phyloP scores from a whole-genome alignment of 1,140 invertebrate genomes.

The Phenacoccus solenopsis region DNA sequence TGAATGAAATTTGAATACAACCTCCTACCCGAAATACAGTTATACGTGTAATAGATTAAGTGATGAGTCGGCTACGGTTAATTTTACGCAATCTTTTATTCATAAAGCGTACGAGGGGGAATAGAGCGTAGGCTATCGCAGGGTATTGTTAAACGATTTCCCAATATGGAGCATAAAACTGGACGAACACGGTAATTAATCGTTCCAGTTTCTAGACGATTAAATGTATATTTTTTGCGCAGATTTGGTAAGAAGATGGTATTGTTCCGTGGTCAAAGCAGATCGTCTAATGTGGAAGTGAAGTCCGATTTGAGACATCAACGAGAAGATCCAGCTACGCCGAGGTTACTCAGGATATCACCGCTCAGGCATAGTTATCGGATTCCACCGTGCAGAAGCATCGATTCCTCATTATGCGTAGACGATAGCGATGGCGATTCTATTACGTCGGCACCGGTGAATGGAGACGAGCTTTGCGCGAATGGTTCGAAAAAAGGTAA shows the following conservation, averaged over 20 bases:
- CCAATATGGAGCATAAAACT: neutral
- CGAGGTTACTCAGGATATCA: neutral
- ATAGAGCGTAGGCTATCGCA: neutral
- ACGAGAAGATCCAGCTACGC: neutral
- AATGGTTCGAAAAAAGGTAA: neutral
- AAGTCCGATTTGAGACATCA: neutral
- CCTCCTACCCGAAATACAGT: neutral
- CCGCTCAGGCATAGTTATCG: slow-evolving; percentile 5
- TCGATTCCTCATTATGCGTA: neutral
- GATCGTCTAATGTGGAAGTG: neutral
- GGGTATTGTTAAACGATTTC: neutral
- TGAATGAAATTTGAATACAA: neutral
- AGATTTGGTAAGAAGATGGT: neutral
- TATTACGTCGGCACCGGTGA: neutral
- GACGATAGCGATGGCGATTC: slow-evolving; percentile 4
- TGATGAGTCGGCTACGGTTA: neutral
- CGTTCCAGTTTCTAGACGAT: neutral
- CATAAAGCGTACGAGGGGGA: neutral
- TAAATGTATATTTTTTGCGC: neutral
- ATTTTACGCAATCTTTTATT: neutral
- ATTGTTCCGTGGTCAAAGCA: neutral
- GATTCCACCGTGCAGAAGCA: neutral
- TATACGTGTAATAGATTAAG: no score
- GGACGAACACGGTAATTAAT: neutral
- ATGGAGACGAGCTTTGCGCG: neutral